Percentiles rank a stretch among this genome's conserved stretches.
phyloP scores from a whole-genome alignment of 2,888 invertebrate genomes.

The Dyspetes luteomarginatus region DNA sequence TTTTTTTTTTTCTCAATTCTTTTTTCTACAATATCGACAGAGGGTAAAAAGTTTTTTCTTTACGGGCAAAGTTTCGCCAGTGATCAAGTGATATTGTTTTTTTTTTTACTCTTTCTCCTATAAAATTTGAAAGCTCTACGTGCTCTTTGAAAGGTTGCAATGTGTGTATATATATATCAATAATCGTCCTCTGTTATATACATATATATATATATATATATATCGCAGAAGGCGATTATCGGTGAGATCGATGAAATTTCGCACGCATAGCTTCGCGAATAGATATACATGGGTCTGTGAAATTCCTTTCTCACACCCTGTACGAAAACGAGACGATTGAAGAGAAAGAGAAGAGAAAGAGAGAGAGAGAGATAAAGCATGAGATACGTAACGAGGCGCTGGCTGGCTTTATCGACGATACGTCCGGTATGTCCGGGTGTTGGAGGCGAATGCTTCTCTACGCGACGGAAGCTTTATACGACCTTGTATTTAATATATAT shows the following conservation, averaged over 20 bases:
- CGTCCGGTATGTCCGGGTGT: constrained; percentile 57
- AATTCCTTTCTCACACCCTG: constrained; percentile 43
- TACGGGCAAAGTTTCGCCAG: neutral
- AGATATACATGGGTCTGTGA: constrained; percentile 18
- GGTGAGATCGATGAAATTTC: constrained; percentile 53
- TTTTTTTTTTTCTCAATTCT: too few species aligned
- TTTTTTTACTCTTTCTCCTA: neutral
- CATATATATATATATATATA: neutral
- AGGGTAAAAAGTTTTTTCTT: neutral
- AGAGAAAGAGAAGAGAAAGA: too few species aligned
- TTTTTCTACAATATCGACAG: too few species aligned
- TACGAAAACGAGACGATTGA: too few species aligned
- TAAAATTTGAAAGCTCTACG: too few species aligned
- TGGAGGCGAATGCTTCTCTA: constrained; percentile 25
- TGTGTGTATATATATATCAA: too few species aligned
- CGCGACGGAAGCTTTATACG: constrained; percentile 11
- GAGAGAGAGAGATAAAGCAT: constrained; percentile 2
- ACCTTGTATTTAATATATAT: neutral
- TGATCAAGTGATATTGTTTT: neutral
- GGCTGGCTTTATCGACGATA: constrained; percentile 61
- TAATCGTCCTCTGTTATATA: too few species aligned
- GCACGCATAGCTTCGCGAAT: constrained; percentile 38
- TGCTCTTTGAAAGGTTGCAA: too few species aligned
- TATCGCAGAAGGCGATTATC: constrained; percentile 21
- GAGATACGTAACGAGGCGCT: constrained; percentile 46